Base-by-base conservation (phyloP, 2,113 vertebrate genomes). In the Panurus biarmicus region DNA sequence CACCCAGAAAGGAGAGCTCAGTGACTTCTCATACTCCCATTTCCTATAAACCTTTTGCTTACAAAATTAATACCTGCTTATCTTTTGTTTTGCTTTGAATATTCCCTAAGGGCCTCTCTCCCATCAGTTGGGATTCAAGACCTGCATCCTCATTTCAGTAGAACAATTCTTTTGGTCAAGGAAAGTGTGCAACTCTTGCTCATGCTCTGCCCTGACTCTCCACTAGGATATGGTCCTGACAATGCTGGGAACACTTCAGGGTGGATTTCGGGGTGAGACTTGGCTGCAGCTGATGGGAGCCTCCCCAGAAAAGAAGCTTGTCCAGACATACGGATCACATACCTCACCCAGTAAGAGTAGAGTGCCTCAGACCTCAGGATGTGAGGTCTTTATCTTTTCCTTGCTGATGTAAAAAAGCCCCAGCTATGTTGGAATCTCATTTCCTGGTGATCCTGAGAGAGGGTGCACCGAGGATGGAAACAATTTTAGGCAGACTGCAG, bases 151-250 rank as follows among this genome's bases (percentile, higher is more conserved):
- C 23, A 23, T 53, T 28, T 54, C 10, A 17, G 4, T 17, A 22
- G 4, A n/a, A 25, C 12, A 70, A 48, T 57, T 61, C 0, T 61
- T 88, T 31, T 90, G 33, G 22, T 69, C 14, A 21, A 26, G 14
- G 16, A 6, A 85, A 45, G 5, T 5, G 25, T n/a, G 26, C 14
- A 44, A 14, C 6, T 67, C 35, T 40, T 74, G 28, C 23, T 60
- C 6, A 12, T 40, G 36, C 14, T 26, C 40, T 90, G 29, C 17
- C 21, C 25, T 47, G 12, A 21, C 6, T 28, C 14, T 65, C n/a
- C 2, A 0, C 36, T 28, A 22, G 23, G 31, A 40, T 5, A 5
- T 0, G 1, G 28, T 42, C 54, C 42, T 60, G 26, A 42, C 17
- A 77, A 19, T 25, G 13, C 47, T 29, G 47, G 53, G 26, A 73